Conservation (phyloP, 2,888 invertebrate genomes). For the Xestobium rufovillosum region DNA sequence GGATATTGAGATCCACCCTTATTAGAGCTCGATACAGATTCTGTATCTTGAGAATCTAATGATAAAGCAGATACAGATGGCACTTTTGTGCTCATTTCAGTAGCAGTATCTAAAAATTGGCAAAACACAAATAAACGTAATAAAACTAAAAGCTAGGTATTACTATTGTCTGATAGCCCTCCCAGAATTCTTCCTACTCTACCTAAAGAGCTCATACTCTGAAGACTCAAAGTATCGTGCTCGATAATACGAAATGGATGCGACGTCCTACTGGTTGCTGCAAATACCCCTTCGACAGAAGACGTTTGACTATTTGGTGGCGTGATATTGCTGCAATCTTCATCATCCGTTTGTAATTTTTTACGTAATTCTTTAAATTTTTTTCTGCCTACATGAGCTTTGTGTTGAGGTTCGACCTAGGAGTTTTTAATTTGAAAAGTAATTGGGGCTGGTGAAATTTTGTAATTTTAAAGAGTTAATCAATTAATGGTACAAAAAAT, state of each 20-base stretch:
- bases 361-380: conserved; percentile 78
- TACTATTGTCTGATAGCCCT: conserved; percentile 40
- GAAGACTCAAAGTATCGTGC: conserved; percentile 78
- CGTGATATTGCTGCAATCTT: conserved; percentile 54
- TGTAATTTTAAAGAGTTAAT: no score
- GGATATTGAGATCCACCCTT: conserved; percentile 37
- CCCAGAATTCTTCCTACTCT: conserved; percentile 73
- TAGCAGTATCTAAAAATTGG: conserved; percentile 18
- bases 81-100: conserved; percentile 30
- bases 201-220: conserved; percentile 83
- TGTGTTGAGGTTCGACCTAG: conserved; percentile 23
- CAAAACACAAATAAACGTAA: no score
- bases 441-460: no score
- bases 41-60: conserved; percentile 36
- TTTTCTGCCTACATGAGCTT: conserved; percentile 50
- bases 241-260: conserved; percentile 83
- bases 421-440: no score
- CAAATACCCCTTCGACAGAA: conserved; percentile 70
- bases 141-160: no score
- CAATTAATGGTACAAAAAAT: no score
- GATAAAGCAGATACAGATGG: conserved; percentile 37
- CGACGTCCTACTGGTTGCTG: conserved; percentile 53
- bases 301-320: conserved; percentile 71
- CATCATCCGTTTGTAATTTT: conserved; percentile 82
- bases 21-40: conserved; percentile 39